phyloP scores from a whole-genome alignment of 1,140 invertebrate genomes.

The Cotesia glomerata region DNA sequence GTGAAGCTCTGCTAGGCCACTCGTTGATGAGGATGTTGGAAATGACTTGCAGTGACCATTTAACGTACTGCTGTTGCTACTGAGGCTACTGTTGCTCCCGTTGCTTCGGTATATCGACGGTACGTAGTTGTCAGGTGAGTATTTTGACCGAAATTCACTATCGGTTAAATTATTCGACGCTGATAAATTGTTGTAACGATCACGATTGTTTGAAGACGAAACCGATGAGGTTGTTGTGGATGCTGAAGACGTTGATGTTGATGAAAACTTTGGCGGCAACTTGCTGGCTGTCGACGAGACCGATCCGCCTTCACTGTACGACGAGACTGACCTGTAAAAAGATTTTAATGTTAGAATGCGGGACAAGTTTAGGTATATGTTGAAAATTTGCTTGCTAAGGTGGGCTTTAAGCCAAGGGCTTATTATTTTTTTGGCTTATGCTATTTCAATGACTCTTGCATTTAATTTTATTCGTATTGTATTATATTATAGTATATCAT shows the following conservation, averaged over 20 bases:
- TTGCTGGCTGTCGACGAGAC: conserved; percentile 25
- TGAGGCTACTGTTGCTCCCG: conserved; percentile 40
- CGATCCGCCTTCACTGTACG: conserved; percentile 43
- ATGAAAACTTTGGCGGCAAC: conserved; percentile 33
- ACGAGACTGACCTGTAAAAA: conserved; percentile 55
- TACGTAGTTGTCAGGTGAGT: conserved; percentile 69
- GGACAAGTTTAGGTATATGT: neutral
- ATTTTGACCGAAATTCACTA: conserved; percentile 69
- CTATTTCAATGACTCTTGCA: neutral
- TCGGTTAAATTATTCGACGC: conserved; percentile 54
- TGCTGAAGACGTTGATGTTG: conserved; percentile 27
- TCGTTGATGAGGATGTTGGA: conserved; percentile 22
- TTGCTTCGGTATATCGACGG: conserved; percentile 63
- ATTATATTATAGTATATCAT: no score
- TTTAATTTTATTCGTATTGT: neutral
- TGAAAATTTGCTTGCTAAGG: neutral
- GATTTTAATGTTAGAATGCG: conserved; percentile 36
- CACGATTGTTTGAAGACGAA: conserved; percentile 30
- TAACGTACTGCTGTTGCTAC: conserved; percentile 29
- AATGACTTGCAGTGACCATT: conserved; percentile 36
- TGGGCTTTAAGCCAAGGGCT: conserved; percentile 48
- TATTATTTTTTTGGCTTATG: conserved; percentile 18
- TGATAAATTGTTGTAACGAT: conserved; percentile 4
- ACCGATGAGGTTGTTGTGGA: conserved; percentile 31
- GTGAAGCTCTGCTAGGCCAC: conserved; percentile 35